Base-by-base conservation (phyloP, 2,113 vertebrate species). In the Chloropsis cyanopogon region DNA sequence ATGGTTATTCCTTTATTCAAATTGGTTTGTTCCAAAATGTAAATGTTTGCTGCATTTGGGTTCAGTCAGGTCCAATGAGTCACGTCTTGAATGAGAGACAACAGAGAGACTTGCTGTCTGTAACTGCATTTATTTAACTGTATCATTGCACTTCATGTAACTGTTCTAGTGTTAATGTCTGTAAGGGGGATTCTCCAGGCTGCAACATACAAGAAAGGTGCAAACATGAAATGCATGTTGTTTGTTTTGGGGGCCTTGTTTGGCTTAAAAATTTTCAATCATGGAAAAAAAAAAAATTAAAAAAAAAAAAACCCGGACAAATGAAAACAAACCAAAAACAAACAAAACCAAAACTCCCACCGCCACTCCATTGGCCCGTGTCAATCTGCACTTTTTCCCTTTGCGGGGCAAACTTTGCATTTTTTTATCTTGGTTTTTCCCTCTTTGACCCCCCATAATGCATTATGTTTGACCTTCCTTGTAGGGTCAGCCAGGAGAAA, bases 401-500 rank as follows among this genome's bases (percentile, higher is more conserved):
- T 97, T 97, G 97, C 70, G 97, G 98, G 97, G 98, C 98, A 98
- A 97, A 97, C 98, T 97, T 98, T 98, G 98, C 98, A 98, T 98
- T 97, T 98, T 98, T 97, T 98, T 96, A 97, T 98, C 97, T 98
- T 98, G 98, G 98, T 98, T 98, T 98, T 98, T 98, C 97, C 98
- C 98, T 98, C 98, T 98, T 98, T 98, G 98, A 99, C 98, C 99
- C 99, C 99, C 99, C 99, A 99, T 99, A 99, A 99, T 99, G 99
- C 99, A 99, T 99, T 99, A 99, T 99, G 99, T 99, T 99, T 99
- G 99, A 99, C 99, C 99, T 99, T 99, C 99, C 99, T 99, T 99
- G 99, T 99, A 99, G 99, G 99, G 99, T 98, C 99, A 99, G 99
- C 99, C 98, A 98, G 98, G 98, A 98, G 98, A 98, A 99, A 99